Conservation (phyloP, 2,797 vertebrate species). For the Taeniopygia guttata region DNA sequence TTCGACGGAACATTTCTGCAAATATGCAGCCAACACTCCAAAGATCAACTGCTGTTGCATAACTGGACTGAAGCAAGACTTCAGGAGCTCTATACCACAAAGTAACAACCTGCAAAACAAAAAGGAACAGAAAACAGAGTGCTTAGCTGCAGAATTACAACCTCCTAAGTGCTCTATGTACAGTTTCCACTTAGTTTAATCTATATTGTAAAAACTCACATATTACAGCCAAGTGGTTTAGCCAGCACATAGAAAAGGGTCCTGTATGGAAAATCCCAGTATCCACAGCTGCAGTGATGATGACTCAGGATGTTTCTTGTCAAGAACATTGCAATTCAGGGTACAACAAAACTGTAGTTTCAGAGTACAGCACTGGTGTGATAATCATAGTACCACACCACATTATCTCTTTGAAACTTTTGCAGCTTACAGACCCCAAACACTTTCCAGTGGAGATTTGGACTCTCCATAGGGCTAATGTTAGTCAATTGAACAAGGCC, state of each 20-base stretch:
- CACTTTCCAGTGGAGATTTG: background rate
- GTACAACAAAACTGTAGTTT: background rate
- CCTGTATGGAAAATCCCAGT: background rate
- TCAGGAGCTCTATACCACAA: slow-evolving; percentile 91
- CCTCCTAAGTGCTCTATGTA: background rate
- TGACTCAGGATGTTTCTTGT: background rate
- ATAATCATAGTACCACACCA: background rate
- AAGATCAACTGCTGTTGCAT: slow-evolving; percentile 90
- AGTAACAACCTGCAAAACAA: slow-evolving; percentile 86
- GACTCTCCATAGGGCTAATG: background rate
- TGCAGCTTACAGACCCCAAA: background rate
- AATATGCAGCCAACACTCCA: slow-evolving; percentile 94
- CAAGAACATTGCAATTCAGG: background rate
- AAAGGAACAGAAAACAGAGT: background rate
- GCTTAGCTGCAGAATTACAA: background rate
- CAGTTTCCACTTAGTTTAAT: background rate
- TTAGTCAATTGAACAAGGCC: background rate
- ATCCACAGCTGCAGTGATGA: background rate
- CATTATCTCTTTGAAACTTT: background rate
- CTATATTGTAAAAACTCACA: background rate
- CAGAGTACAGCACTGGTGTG: background rate
- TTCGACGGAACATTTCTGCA: slow-evolving; percentile 91
- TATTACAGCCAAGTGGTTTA: background rate
- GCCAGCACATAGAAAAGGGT: background rate
- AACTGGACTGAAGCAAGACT: slow-evolving; percentile 90